Conservation (phyloP, 2,888 invertebrate species). For the Harpalus rufipes region DNA sequence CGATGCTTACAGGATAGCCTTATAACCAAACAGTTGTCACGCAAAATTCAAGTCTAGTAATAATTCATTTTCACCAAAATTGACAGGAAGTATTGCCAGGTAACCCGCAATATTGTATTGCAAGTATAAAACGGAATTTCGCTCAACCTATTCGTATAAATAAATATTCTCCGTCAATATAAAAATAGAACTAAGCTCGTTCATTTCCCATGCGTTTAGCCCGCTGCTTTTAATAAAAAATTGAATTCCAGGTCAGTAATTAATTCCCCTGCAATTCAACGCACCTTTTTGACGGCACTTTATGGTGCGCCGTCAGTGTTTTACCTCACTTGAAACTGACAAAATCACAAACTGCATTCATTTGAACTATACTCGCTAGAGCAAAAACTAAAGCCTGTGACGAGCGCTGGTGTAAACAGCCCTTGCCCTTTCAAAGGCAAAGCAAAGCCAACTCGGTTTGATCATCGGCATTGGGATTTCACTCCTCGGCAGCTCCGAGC, state of each 20-base stretch:
- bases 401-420: neutral
- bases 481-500: slow-evolving; percentile 4
- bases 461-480: slow-evolving; percentile 11
- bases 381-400: neutral
- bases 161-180: too few species aligned
- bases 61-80: too few species aligned
- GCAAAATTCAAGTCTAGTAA: too few species aligned
- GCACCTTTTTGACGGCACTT: neutral
- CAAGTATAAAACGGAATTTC: too few species aligned
- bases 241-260: neutral
- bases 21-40: too few species aligned
- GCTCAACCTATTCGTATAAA: too few species aligned
- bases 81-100: too few species aligned
- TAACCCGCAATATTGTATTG: too few species aligned
- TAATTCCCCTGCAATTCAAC: neutral
- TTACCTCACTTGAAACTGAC: neutral
- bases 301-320: neutral
- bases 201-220: too few species aligned
- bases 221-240: neutral
- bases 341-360: neutral
- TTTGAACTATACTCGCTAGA: neutral
- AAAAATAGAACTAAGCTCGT: too few species aligned
- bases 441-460: neutral
- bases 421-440: neutral
- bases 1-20: too few species aligned